phyloP scores from a whole-genome alignment of 64 coral and sea anemone genomes.

The Stichodactyla mertensii region DNA sequence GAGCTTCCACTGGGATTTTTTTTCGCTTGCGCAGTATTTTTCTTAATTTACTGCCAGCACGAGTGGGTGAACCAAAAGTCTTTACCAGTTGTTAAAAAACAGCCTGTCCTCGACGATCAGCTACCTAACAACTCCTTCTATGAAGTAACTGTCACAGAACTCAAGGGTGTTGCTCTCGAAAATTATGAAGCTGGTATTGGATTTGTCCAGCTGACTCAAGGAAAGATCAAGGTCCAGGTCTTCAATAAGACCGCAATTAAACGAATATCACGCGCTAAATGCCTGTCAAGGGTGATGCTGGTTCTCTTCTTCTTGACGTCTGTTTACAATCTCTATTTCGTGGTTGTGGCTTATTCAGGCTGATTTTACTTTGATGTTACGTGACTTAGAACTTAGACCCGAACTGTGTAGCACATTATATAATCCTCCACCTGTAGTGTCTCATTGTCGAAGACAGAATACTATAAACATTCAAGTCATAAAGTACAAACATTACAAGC shows the following conservation, averaged over 20 bases:
- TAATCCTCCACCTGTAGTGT: no score
- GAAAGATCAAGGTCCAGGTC: slow-evolving; percentile 60
- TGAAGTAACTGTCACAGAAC: slow-evolving; percentile 52
- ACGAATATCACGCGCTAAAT: slow-evolving; percentile 32
- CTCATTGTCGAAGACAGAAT: no score
- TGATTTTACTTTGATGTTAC: no score
- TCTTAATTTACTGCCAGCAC: slow-evolving; percentile 55
- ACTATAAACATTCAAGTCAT: no score
- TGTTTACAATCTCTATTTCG: slow-evolving; percentile 40
- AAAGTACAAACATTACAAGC: no score
- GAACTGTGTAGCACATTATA: no score
- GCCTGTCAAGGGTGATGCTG: slow-evolving; percentile 48
- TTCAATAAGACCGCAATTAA: slow-evolving; percentile 46
- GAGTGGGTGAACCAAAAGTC: slow-evolving; percentile 52
- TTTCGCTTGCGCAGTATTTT: neutral
- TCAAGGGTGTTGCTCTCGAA: slow-evolving; percentile 41
- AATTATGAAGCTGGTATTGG: slow-evolving; percentile 60
- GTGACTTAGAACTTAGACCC: no score
- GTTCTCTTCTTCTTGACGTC: slow-evolving; percentile 55
- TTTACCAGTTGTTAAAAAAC: slow-evolving; percentile 39
- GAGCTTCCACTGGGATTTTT: slow-evolving; percentile 17
- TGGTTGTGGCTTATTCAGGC: neutral
- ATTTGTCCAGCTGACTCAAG: slow-evolving; percentile 28
- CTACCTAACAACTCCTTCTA: slow-evolving; percentile 37
- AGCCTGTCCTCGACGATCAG: slow-evolving; percentile 38